Percentiles rank a stretch among this genome's conserved stretches.
These are phyloP conservation scores for Cydia splendana DNA, from an alignment of 1,140 invertebrate species.

Conservation along the genomic window DNA sequence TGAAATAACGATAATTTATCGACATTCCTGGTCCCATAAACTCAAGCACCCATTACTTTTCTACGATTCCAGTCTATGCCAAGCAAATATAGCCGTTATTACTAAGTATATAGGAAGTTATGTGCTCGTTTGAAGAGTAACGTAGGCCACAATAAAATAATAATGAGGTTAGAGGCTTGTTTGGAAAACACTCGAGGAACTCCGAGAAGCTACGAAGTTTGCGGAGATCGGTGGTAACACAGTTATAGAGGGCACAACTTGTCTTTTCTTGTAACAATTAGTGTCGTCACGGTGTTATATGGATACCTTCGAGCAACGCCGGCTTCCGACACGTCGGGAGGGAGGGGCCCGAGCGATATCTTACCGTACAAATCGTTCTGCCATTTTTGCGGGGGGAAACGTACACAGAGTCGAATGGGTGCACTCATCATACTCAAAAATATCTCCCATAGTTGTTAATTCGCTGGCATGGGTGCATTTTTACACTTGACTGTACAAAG, in stretches of 20 bases:
- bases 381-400: too few species aligned
- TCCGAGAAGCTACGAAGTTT: constrained; percentile 11
- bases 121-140: not conserved
- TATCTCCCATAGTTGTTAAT: too few species aligned
- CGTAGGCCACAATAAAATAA: constrained; percentile 6
- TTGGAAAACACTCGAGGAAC: constrained; percentile 16
- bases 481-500: too few species aligned
- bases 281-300: not conserved
- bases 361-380: too few species aligned
- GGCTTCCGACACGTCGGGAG: too few species aligned
- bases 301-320: not conserved
- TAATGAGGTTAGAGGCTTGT: constrained; percentile 16
- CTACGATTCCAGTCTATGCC: not conserved
- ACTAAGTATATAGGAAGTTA: not conserved
- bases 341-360: too few species aligned
- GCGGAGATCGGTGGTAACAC: not conserved
- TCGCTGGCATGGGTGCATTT: too few species aligned
- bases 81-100: not conserved
- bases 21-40: constrained; percentile 10
- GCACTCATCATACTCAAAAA: too few species aligned
- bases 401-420: too few species aligned
- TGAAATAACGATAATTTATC: constrained; percentile 18
- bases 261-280: not conserved
- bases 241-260: constrained; percentile 5
- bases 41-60: not conserved